Conservation (phyloP, 2,113 vertebrate species). For the Eudorcas thomsonii region DNA sequence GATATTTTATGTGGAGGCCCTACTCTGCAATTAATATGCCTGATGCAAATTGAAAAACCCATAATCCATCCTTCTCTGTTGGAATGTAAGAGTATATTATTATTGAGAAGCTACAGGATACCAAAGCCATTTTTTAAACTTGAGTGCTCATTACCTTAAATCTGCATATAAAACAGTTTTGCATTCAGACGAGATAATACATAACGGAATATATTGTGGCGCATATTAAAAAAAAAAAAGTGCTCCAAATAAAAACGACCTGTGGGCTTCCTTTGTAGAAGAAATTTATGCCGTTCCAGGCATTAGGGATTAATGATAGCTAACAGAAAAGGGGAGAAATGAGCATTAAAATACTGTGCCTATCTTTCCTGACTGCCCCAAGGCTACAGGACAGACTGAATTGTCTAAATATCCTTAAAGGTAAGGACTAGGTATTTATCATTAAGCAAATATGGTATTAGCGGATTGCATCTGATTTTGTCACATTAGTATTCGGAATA, state of each 20-base stretch:
- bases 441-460: constrained; percentile 41
- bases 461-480: constrained; percentile 23
- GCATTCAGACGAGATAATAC: constrained; percentile 76
- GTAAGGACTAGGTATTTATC: constrained; percentile 45
- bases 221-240: constrained; percentile 67
- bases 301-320: constrained; percentile 70
- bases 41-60: constrained; percentile 84
- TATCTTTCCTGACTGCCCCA: constrained; percentile 33
- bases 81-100: constrained; percentile 83
- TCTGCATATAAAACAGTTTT: constrained; percentile 82
- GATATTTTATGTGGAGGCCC: constrained; percentile 85
- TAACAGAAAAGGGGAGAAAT: constrained; percentile 70
- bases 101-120: constrained; percentile 84
- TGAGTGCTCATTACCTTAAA: constrained; percentile 85
- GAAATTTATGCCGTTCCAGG: constrained; percentile 66
- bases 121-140: constrained; percentile 82
- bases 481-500: constrained; percentile 47
- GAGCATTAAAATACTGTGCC: constrained; percentile 59
- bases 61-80: constrained; percentile 84
- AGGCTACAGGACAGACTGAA: constrained; percentile 47
- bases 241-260: constrained; percentile 70
- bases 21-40: constrained; percentile 87
- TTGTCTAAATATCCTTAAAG: constrained; percentile 60
- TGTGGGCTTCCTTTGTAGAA: constrained; percentile 64
- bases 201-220: constrained; percentile 71